Evolutionary conservation across 2,113 vertebrate genomes (phyloP).

Genomic region (Chlorocebus sabaeus): DNA sequence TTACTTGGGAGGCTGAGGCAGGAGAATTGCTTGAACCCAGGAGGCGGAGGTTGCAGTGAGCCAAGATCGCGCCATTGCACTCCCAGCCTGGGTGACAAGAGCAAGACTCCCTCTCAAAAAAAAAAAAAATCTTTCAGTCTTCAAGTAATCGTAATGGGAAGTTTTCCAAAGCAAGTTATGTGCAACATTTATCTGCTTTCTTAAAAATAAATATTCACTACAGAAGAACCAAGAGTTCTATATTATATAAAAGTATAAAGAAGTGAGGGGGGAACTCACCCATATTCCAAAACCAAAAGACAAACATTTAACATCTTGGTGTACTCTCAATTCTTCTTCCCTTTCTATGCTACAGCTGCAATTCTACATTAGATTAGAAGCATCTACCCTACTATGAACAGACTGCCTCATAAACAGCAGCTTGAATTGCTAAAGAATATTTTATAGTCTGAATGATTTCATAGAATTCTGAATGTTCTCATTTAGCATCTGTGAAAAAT

Average conservation of each 20-base stretch:
- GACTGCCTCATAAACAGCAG: not conserved
- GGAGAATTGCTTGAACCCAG: too few species aligned
- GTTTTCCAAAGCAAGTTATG: not conserved
- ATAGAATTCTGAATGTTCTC: not conserved
- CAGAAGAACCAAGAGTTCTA: not conserved
- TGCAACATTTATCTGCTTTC: not conserved
- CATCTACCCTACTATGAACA: not conserved
- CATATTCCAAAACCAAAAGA: not conserved
- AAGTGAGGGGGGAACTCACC: accelerated
- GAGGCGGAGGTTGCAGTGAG: too few species aligned
- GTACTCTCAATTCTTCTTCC: not conserved
- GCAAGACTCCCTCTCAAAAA: too few species aligned
- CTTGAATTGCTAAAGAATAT: not conserved
- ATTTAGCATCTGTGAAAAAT: not conserved
- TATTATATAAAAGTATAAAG: not conserved
- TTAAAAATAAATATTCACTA: not conserved
- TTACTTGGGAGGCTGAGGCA: too few species aligned
- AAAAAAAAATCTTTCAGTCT: not conserved
- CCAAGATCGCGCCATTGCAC: too few species aligned
- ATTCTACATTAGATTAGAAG: not conserved
- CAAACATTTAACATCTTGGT: not conserved
- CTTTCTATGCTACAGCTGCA: accelerated
- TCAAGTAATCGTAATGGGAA: not conserved
- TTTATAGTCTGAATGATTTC: not conserved
- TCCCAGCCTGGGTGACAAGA: too few species aligned